Evolutionary conservation across 2,888 invertebrate genomes (phyloP).

Genomic region (Pandemis cinnamomeana): DNA sequence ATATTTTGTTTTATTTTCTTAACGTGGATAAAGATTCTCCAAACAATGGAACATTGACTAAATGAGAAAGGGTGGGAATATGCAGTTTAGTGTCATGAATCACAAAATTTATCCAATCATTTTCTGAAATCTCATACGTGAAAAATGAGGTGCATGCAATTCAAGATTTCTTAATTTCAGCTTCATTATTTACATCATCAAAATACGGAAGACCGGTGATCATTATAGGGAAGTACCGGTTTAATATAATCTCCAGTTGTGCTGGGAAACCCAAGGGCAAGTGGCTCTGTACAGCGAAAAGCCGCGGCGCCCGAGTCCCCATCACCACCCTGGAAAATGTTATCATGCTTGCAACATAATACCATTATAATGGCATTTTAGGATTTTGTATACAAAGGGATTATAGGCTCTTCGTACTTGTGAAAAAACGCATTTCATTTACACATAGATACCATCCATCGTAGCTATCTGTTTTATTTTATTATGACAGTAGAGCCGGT

Average conservation of each 20-base stretch:
- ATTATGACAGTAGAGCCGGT: no score
- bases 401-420: no score
- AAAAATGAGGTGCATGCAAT: no score
- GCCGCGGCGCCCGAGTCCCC: conserved; percentile 53
- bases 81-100: no score
- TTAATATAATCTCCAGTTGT: conserved; percentile 43
- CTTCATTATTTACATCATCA: conserved; percentile 43
- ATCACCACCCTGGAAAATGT: conserved; percentile 53
- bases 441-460: background rate
- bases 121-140: no score
- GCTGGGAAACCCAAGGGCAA: conserved; percentile 49
- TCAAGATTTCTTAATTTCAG: conserved; percentile 24
- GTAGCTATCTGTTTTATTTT: background rate
- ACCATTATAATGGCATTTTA: no score
- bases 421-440: background rate
- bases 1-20: no score
- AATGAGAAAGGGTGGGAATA: no score
- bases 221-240: conserved; percentile 43
- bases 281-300: conserved; percentile 48
- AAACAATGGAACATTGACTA: no score
- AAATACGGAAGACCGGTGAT: conserved; percentile 48
- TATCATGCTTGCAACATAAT: conserved; percentile 42
- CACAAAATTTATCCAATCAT: no score
- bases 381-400: no score
- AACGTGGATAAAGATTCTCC: no score